Evolutionary conservation across 2,797 vertebrate genomes (phyloP).

Genomic region (Karalla daura): DNA sequence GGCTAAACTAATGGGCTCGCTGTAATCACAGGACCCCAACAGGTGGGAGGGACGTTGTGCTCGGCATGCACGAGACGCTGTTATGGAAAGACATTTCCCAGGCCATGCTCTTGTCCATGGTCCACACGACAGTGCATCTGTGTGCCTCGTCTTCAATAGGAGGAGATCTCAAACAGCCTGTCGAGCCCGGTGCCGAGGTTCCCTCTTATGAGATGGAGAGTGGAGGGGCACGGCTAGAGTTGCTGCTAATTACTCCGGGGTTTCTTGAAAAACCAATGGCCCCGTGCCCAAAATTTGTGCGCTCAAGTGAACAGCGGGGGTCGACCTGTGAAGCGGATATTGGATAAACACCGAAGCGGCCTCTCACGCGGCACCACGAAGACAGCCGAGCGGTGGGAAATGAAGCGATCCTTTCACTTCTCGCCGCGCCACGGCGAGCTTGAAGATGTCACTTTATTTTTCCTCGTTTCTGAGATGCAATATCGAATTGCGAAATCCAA

Average conservation of each 20-base stretch:
- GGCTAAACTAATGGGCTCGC: neutral
- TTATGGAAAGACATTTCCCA: slow-evolving; percentile 1
- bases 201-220: neutral
- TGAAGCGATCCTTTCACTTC: neutral
- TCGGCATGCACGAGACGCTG: neutral
- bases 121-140: no score
- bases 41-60: neutral
- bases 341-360: neutral
- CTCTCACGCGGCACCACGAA: neutral
- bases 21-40: neutral
- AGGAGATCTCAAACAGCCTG: neutral
- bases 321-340: slow-evolving; percentile 8
- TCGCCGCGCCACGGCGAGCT: neutral
- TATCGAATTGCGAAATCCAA: neutral
- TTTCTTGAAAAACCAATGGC: slow-evolving; percentile 36
- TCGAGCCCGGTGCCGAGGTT: neutral
- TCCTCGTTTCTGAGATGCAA: no score
- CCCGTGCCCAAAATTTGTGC: slow-evolving; percentile 18
- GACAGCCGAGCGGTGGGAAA: neutral
- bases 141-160: no score
- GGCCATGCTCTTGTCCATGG: no score
- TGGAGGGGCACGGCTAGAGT: neutral
- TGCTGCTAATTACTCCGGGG: slow-evolving; percentile 49
- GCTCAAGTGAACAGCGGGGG: slow-evolving; percentile 5
- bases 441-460: no score